Percentiles rank a stretch among this genome's conserved stretches.
Conservation (phyloP, 2,888 invertebrate genomes). For the Euzophera pinguis region DNA sequence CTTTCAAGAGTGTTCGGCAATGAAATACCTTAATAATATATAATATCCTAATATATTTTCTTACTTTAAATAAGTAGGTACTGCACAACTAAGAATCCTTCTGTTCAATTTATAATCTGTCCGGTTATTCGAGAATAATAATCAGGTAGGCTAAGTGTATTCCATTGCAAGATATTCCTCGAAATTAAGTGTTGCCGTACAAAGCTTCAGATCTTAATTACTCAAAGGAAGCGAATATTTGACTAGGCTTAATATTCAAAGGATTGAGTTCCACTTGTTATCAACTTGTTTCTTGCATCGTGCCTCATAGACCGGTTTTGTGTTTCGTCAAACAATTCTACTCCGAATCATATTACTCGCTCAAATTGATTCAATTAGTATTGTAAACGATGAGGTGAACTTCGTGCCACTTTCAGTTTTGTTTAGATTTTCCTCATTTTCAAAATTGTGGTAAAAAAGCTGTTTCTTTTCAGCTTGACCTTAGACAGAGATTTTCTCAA, state of each 20-base stretch:
- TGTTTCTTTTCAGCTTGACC: no score
- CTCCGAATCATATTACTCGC: not conserved
- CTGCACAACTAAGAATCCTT: no score
- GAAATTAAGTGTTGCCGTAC: slow-evolving; percentile 8
- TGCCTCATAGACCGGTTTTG: not conserved
- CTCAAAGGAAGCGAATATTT: slow-evolving; percentile 21
- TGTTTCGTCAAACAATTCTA: not conserved
- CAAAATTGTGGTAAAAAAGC: no score
- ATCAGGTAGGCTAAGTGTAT: not conserved
- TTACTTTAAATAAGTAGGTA: no score
- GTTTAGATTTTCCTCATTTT: no score
- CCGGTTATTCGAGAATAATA: not conserved
- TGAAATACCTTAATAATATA: no score
- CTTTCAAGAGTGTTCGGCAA: no score
- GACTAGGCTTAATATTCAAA: slow-evolving; percentile 18
- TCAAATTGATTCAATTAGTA: not conserved
- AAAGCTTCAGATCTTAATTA: slow-evolving; percentile 20
- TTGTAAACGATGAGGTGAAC: not conserved
- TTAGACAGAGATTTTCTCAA: no score
- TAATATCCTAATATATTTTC: no score
- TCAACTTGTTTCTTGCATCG: slow-evolving; percentile 2
- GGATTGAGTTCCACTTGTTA: slow-evolving; percentile 11
- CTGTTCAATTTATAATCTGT: not conserved
- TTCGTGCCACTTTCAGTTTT: not conserved
- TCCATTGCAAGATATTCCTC: slow-evolving; percentile 13